Evolutionary conservation across 1,140 invertebrate genomes (phyloP), one percentile per base, ranked within the genome.

Genomic region (Macrobrachium rosenbergii): DNA sequence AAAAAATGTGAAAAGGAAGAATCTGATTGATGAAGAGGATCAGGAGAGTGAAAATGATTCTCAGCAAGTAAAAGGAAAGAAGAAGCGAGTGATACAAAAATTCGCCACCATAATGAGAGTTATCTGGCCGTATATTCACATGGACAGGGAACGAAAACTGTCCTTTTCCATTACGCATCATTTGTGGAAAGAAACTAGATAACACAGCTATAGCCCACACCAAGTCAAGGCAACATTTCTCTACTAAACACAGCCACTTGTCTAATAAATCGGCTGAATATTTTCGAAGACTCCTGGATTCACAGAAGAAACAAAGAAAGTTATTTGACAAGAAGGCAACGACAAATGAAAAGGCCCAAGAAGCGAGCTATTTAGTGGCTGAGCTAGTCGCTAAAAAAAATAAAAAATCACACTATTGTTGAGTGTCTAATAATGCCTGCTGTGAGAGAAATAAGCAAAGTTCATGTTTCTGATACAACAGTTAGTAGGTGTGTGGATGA

Each of bases 41-140:
- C 28, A 37, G 28, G 28, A 37, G 28, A 37, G 28, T 37, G 28
- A 37, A 37, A 37, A 37, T 37, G 28, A 37, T 37, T 37, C 28
- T 37, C 28, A 37, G 28, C 28, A 37, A 79, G 77, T 79, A 79
- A 17, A 21, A 60, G 17, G 17, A 79, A 60, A 79, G 23, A 59
- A 79, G 59, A 59, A 79, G 77, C 60, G 77, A 79, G 76, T 59
- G 45, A 78, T 79, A 58, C 58, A 79, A 79, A 79, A 79, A 79
- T 6, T 52, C 43, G 23, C 5, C 75, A 43, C 12, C 52, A 77
- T 45, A 77, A 77, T 77, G 6, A 79, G 28, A 77, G 7, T 52
- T 77, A 37, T 77, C 5, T 77, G 75, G 75, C 75, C 75, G 2
- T 77, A 11, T 5, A n/a, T 77, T 77, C n/a, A 52, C 45, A 77